These are phyloP conservation scores for Aradophagus sp. DNA, from an alignment of 1,140 invertebrate species.

Conservation along the genomic window DNA sequence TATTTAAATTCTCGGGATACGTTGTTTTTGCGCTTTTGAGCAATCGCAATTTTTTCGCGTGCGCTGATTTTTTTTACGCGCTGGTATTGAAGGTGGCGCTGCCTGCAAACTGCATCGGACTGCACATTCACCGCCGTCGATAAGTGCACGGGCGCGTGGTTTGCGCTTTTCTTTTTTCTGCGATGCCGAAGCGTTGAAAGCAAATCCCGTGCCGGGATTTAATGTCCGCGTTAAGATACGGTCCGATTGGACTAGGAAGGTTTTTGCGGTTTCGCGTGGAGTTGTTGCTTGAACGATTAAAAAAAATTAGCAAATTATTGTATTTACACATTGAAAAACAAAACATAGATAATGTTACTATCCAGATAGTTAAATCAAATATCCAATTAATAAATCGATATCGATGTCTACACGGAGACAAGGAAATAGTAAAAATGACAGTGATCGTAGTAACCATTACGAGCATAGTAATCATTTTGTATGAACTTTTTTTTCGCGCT, in stretches of 20 bases:
- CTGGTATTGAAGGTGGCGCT: constrained; percentile 46
- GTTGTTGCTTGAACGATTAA: neutral
- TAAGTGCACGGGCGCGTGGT: constrained; percentile 35
- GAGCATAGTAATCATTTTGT: too few relatives aligned
- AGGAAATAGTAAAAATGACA: too few relatives aligned
- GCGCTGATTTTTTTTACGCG: constrained; percentile 39
- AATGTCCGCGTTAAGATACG: neutral
- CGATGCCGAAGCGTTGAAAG: constrained; percentile 22
- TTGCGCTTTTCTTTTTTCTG: constrained; percentile 34
- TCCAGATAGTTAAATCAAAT: too few relatives aligned
- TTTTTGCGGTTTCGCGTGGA: neutral
- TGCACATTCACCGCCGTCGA: constrained; percentile 53
- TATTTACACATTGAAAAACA: too few relatives aligned
- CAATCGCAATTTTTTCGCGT: constrained; percentile 25
- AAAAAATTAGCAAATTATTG: too few relatives aligned
- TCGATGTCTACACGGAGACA: too few relatives aligned
- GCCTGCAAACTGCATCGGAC: constrained; percentile 33
- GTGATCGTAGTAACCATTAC: too few relatives aligned
- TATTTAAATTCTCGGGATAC: too few relatives aligned
- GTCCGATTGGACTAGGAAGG: neutral
- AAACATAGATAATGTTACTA: too few relatives aligned
- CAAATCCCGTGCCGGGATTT: constrained; percentile 9
- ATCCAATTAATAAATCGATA: too few relatives aligned
- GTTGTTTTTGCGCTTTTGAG: too few relatives aligned
- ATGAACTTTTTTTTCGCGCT: too few relatives aligned